Base-by-base conservation (phyloP, 2,888 invertebrate genomes). In the Catocala fraxini region DNA sequence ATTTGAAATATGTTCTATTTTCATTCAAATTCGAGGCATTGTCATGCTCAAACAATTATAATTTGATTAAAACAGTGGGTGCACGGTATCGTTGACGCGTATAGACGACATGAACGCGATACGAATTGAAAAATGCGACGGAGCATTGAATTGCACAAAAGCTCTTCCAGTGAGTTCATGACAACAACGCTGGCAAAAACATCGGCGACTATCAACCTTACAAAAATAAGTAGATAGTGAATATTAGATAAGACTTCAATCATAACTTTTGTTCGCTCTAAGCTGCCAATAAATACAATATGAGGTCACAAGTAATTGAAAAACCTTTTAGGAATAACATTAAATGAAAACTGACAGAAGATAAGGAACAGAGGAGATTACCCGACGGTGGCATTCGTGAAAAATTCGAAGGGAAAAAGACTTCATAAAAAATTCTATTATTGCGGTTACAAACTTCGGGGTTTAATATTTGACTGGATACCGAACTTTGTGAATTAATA, bases 131-230 rank as follows among this genome's bases (percentile, higher is more conserved):
- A 69, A 69, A 68, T 65, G 34, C 53, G 33, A 56, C 63, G 68
- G 59, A 62, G 57, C 62, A 59, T 65, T 66, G 60, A 65, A 73
- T 65, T 51, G 57, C 49, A 66, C 59, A 69, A 70, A 63, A 57
- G 63, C 63, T 60, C 35, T 39, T 56, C 54, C 68, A 58, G 46
- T 25, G 33, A 53, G 55, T 68, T 54, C 35, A 39, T 39, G 35
- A 39, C 35, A 39, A 39, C 35, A 9, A 53, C 11, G 48, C 65
- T 4, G 25, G 25, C 25, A 3, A 3, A 25, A 25, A 3, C 25
- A 25, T 6, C 45, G 13, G n/a, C n/a, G 73, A 65, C 48, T 76
- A 70, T 71, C 63, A 62, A 13, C 45, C 12, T 7, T 42, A 42
- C 11, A 10, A 42, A 11, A 10, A 25, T 11, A 10, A 42, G 11